Evolutionary conservation across 2,888 invertebrate species (phyloP), one percentile per base, ranked within the genome.

Genomic region (Ellobium chinense): DNA sequence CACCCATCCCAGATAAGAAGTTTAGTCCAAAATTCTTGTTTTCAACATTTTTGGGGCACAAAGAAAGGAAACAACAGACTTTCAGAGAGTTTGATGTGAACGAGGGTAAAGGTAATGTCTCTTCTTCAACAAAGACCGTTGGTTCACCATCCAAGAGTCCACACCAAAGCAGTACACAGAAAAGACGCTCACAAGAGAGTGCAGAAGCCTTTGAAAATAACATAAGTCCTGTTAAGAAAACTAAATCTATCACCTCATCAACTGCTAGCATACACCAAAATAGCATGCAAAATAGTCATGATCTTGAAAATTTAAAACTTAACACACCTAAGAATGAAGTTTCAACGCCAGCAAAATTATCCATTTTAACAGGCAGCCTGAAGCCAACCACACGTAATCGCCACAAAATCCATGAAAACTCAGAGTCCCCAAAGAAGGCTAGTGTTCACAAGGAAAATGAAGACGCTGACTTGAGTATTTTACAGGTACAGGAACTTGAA

Each of bases 291-390:
- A n/a, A n/a, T n/a, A n/a, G n/a, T n/a, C n/a, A n/a, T n/a, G n/a
- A n/a, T n/a, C n/a, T n/a, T n/a, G n/a, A n/a, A n/a, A n/a, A n/a
- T n/a, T n/a, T n/a, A n/a, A n/a, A n/a, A n/a, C 1, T 34, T 14
- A 36, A 14, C n/a, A 46, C 21, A 36, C 9, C 54, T 60, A 46
- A 29, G 3, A 31, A 54, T 27, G 46, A 46, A 31, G 39, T 54
- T 24, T 1, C 54, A n/a, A 21, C 62, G 46, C 12, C 72, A 37
- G 24, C 66, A 14, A 63, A 62, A 21, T 36, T 69, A n/a, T 80
- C 80, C 9, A 80, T 80, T 56, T 65, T 80, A 46, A 80, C 80
- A 21, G 80, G 80, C 4, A 80, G 80, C 34, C 39, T 75, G 24
- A 74, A 69, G 7, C 74, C 74, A 18, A 80, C 80, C n/a, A 80